phyloP scores from a whole-genome alignment of 2,797 vertebrate species.

The Sebastes wilsoni region DNA sequence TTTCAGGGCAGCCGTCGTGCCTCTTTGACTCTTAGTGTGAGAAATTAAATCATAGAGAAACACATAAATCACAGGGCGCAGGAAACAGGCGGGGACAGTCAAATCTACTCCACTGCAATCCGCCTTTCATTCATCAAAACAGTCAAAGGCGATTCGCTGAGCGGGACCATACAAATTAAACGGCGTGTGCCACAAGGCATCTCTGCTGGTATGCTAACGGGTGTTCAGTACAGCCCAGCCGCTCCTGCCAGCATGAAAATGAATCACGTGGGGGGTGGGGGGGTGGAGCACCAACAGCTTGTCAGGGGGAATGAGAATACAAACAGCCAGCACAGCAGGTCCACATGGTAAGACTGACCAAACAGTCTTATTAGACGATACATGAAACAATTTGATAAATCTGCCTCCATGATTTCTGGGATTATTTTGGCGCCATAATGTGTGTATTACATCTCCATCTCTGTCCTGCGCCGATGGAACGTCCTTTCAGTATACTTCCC shows the following conservation, averaged over 20 bases:
- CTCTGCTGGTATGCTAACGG: slow-evolving; percentile 69
- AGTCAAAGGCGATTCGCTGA: slow-evolving; percentile 78
- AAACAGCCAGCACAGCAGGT: slow-evolving; percentile 57
- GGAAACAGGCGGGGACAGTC: slow-evolving; percentile 81
- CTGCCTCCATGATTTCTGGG: neutral
- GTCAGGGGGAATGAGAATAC: slow-evolving; percentile 48
- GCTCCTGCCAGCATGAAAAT: slow-evolving; percentile 73
- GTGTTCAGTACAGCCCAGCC: slow-evolving; percentile 25
- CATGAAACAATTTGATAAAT: slow-evolving; percentile 6
- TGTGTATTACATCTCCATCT: neutral
- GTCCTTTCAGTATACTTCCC: neutral
- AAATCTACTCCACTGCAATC: slow-evolving; percentile 85
- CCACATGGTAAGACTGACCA: slow-evolving; percentile 11
- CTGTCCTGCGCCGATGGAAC: neutral
- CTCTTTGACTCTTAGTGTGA: slow-evolving; percentile 79
- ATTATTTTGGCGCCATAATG: neutral
- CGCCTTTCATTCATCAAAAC: slow-evolving; percentile 87
- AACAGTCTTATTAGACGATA: slow-evolving; percentile 1
- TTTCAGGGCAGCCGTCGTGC: slow-evolving; percentile 69
- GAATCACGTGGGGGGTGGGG: slow-evolving; percentile 51
- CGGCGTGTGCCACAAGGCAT: slow-evolving; percentile 73
- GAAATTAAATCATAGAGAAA: slow-evolving; percentile 87
- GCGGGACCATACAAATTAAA: slow-evolving; percentile 82
- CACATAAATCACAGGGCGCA: slow-evolving; percentile 86
- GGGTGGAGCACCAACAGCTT: slow-evolving; percentile 50